Conservation (phyloP, 2,113 vertebrate genomes). For the human (Homo sapiens) region GRCh38 chr12:57181001-57181500, state of each 20-base stretch:
- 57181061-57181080: neutral
- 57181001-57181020: neutral
- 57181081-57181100: neutral
- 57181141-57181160: neutral
- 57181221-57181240: constrained; percentile 90
- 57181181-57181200: constrained; percentile 95
- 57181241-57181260: constrained; percentile 98
- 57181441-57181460: neutral
- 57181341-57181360: neutral
- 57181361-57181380: accelerated
- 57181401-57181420: neutral
- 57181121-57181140: neutral
- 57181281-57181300: constrained; percentile 92
- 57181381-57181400: neutral
- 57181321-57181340: neutral
- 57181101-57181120: neutral
- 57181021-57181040: neutral
- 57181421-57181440: neutral
- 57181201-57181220: constrained; percentile 98
- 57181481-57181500: neutral
- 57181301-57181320: accelerated
- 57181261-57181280: constrained; percentile 95
- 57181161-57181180: constrained; percentile 91
- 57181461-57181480: neutral
- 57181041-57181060: neutral